Evolutionary conservation across 1,140 invertebrate species (phyloP), one percentile per base, ranked within the genome.

Genomic region (Arion vulgaris): DNA sequence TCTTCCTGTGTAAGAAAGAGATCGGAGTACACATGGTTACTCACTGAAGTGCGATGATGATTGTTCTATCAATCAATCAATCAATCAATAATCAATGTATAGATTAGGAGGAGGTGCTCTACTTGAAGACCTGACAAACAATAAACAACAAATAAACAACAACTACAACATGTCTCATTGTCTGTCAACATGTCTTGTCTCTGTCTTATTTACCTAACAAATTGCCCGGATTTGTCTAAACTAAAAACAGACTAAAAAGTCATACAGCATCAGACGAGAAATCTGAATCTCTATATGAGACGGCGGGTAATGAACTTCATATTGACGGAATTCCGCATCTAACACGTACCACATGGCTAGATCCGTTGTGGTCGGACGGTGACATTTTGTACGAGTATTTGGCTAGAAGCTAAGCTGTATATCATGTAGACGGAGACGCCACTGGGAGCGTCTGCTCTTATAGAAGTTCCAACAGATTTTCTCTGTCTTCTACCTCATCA

Each of bases 201-300:
- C 17, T 15, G 17, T 72, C 39, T 72, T 72, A 72, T 72, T 72
- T 62, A 19, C 57, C 57, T 23, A 62, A n/a, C 57, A 62, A 62
- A 62, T 62, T 62, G 57, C 57, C 26, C 57, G 45, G 45, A 23
- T 9, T 62, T 62, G 57, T 23, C 13, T 15, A 62, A 62, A 62
- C 57, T 5, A 23, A 62, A 62, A 15, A 15, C 57, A 62, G 13
- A 5, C 13, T 5, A 23, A 5, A 72, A 72, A 34, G 15, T 36
- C 34, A 72, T 7, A 36, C 19, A 36, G 69, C 69, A 34, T 2
- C 7, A 38, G 9, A 7, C 34, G 17, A 36, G 34, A 72, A 72
- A 13, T 2, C 26, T 34, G 11, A 7, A 32, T 26, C 39, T 38
- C 69, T 36, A 34, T 34, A 9, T 62, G 57, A 5, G 15, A 36